A percentile compares a stretch with the other conserved stretches of the same genome.
These are phyloP conservation scores for Anseranas semipalmata DNA, from an alignment of 2,113 vertebrate genomes.

Conservation along the genomic window DNA sequence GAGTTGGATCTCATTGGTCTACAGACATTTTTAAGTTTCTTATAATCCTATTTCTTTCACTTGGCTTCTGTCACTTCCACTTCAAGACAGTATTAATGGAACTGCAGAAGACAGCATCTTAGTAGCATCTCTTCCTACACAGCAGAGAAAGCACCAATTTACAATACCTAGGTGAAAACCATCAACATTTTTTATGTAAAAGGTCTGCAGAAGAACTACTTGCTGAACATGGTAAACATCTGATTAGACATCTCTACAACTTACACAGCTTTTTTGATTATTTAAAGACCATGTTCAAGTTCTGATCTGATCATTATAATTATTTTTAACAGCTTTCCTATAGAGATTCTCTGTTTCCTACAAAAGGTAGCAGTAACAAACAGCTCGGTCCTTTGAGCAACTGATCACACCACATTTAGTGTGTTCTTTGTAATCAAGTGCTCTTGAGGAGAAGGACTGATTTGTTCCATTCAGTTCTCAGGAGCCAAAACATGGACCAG, in stretches of 20 bases:
- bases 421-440: not conserved
- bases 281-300: not conserved
- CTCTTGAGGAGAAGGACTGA: not conserved
- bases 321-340: not conserved
- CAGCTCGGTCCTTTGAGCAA: not conserved
- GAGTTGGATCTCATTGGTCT: not conserved
- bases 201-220: not conserved
- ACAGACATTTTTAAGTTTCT: not conserved
- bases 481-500: not conserved
- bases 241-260: not conserved
- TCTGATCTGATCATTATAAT: not conserved
- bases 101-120: not conserved
- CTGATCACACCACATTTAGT: rapidly evolving
- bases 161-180: not conserved
- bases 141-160: not conserved
- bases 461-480: not conserved
- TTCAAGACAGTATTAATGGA: not conserved
- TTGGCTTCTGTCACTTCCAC: not conserved
- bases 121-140: not conserved
- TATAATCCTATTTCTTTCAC: not conserved
- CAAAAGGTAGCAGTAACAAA: not conserved
- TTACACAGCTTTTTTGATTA: not conserved
- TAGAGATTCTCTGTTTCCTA: not conserved
- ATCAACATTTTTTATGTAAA: not conserved
- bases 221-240: not conserved